Base-by-base conservation (phyloP, 2,888 invertebrate species). In the Mellilla xanthometata region DNA sequence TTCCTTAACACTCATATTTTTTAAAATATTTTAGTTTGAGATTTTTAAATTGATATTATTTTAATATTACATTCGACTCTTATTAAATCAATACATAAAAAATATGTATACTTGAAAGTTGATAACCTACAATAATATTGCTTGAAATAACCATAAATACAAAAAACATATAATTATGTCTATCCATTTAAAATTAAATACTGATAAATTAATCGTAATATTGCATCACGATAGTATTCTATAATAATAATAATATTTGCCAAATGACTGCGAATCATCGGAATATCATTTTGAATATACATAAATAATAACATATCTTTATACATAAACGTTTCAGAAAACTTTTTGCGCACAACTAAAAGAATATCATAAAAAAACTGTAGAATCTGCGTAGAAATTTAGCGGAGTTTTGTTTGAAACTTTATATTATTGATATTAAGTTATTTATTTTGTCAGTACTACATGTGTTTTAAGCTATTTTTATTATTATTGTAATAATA, bases 291-390 rank as follows among this genome's bases (percentile, higher is more conserved):
- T 74, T 72, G 62, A 70, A 68, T 61, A 56, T 36, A 46, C 56
- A 56, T 62, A 59, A 62, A 62, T 68, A 58, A 56, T 56, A 48
- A 81, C 82, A 83, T 83, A 83, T 84, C 81, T 67, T 29, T 49
- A 60, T 56, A 84, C 73, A 80, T 72, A 63, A 62, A n/a, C 70
- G 73, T 72, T 76, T 77, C 68, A 52, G 70, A 76, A 38, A 62
- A 2, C 55, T 53, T 76, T 77, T 77, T 77, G 71, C 79, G 83
- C 84, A 82, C 82, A 82, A 70, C 43, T 56, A 53, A 30, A 39
- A 58, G 60, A 58, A 61, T 62, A 62, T 60, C 58, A 63, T 60
- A 9, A 50, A 59, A 49, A 58, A 61, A n/a, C n/a, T 44, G 62
- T 69, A 70, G 53, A 50, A 27, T 56, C 63, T 64, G 59, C 22